Evolutionary conservation across 2,113 vertebrate genomes (phyloP).

Genomic region (Tachysurus fulvidraco): DNA sequence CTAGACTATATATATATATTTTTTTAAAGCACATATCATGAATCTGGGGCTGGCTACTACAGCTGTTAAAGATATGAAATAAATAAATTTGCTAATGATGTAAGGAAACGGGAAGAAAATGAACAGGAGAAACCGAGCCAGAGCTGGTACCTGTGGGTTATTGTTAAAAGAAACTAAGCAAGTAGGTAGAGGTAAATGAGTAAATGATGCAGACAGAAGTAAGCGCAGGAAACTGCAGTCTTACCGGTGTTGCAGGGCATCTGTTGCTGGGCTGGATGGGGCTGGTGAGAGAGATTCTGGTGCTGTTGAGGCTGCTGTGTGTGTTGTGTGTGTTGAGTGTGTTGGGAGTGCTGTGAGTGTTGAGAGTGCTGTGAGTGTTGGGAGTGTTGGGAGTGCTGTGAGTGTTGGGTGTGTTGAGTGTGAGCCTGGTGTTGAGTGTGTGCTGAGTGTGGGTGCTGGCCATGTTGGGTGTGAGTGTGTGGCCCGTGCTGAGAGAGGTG

Average conservation of each 20-base stretch:
- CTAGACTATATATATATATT: constrained; percentile 51
- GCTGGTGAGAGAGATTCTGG: constrained; percentile 70
- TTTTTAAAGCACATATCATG: constrained; percentile 60
- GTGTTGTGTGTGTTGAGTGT: constrained; percentile 67
- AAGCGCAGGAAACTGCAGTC: constrained; percentile 44
- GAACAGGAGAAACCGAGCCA: background rate
- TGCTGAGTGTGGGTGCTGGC: constrained; percentile 70
- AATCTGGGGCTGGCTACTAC: constrained; percentile 58
- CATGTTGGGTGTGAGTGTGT: constrained; percentile 45
- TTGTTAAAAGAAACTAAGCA: constrained; percentile 7
- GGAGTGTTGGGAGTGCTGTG: constrained; percentile 53
- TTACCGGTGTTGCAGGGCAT: constrained; percentile 88
- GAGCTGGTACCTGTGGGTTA: background rate
- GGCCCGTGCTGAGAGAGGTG: constrained; percentile 70
- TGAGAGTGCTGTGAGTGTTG: constrained; percentile 57
- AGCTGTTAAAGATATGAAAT: constrained; percentile 37
- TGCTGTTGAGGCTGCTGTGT: constrained; percentile 70
- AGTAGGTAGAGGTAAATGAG: background rate
- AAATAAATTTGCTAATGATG: constrained; percentile 10
- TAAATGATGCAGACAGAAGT: background rate
- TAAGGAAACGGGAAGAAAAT: background rate
- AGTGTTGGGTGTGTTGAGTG: constrained; percentile 58
- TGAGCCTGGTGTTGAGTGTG: constrained; percentile 55
- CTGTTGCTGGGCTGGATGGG: constrained; percentile 81
- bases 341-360: constrained; percentile 62